Evolutionary conservation across 2,797 vertebrate species (phyloP), one percentile per base, ranked within the genome.

Genomic region (Falco biarmicus): DNA sequence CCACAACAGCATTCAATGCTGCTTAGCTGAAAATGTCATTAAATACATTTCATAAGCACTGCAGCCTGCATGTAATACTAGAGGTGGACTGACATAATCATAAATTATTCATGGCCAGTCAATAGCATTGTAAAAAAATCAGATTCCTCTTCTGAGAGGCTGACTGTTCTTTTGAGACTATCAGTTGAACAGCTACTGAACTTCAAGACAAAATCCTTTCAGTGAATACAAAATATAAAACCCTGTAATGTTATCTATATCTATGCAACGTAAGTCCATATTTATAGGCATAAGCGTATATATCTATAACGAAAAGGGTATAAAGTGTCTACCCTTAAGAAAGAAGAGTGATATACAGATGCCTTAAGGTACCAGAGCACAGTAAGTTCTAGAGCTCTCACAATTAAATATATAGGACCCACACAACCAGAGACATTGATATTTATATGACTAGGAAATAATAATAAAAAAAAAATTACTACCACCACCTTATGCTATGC

Each of bases 31-130:
- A 95, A 83, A 74, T 54, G 22, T 59, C 45, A 54, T 87, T 84
- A 83, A 87, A 94, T 77, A 77, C 29, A 84, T 93, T 90, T 83
- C 80, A 66, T 75, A 87, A 90, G 64, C 64, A 82, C 70, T 82
- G 87, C 53, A 89, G 70, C 32, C 50, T 92, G 85, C 78, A 48
- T 85, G 64, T 77, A 96, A 95, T 91, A 73, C 51, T 80, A 90
- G 90, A 90, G 56, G n/a, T 92, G 68, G 77, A 90, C 87, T 87
- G 71, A 84, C 60, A 87, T 79, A 92, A 75, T 71, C 63, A 95
- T 95, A 71, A 87, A 96, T 97, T 91, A 97, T 97, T 96, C 90
- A 97, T 76, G 43, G 64, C 21, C 41, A 84, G 80, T 95, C 77
- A 90, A 56, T 71, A 34, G 32, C 80, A 84, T 56, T 86, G 68